Base-by-base conservation (phyloP, 1,140 invertebrate genomes). In the Calliphora vicina region DNA sequence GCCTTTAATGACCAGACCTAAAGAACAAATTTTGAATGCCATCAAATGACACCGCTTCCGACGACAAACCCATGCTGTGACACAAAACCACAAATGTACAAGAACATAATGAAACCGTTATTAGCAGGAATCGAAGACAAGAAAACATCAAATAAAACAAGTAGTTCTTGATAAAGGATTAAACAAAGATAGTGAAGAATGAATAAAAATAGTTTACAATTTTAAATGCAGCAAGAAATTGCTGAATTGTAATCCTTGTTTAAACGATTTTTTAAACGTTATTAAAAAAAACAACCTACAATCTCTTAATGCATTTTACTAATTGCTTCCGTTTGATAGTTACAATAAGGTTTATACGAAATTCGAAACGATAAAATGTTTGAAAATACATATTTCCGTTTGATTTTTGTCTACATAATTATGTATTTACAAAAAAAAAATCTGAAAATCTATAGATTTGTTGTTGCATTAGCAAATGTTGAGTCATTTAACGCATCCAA, bases 391-490 rank as follows among this genome's bases (percentile, higher is more conserved):
- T 50, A 50, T 50, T 50, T 50, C 45, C 45, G 45, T 50, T 50
- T 35, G 45, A n/a, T 50, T 50, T 50, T 50, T 50, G 13, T 50
- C 5, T 12, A 6, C 12, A 43, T 43, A 43, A 12, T 43, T 6
- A n/a, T n/a, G n/a, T n/a, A n/a, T n/a, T n/a, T n/a, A n/a, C n/a
- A n/a, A n/a, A n/a, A n/a, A n/a, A n/a, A 43, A 43, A 43, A 43
- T 43, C 5, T 12, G 12, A n/a, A n/a, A n/a, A n/a, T n/a, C 12
- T 43, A 5, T 43, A 6, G 5, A 43, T 43, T 43, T 50, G 10
- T 15, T n/a, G 45, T 50, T 50, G 61, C 5, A 25, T 78, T 45
- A 43, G 2, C 35, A 78, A 78, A 78, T 78, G 74, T 78, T 78
- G 74, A 78, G 74, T 78, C 74, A 78, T 78, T 43, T 23, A 78